A percentile compares a stretch with the other conserved stretches of the same genome.
Evolutionary conservation across 2,113 vertebrate species (phyloP).

Genomic region (Corythornis madagascariensis): DNA sequence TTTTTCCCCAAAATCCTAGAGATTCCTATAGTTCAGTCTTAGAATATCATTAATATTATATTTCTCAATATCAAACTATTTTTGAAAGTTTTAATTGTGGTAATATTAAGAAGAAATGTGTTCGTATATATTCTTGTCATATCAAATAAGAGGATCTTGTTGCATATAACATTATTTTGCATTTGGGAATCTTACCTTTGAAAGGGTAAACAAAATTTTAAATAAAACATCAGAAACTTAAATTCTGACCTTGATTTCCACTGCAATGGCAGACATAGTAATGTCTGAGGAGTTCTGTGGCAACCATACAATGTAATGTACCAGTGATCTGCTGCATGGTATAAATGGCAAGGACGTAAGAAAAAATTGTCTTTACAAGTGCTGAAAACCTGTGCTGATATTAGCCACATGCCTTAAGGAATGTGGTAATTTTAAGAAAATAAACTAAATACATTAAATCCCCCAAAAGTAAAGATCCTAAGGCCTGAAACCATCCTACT

Average conservation of each 20-base stretch:
- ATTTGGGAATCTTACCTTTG: not conserved
- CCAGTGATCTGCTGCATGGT: not conserved
- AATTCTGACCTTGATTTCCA: not conserved
- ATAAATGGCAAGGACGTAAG: not conserved
- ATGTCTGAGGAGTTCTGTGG: not conserved
- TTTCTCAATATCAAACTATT: not conserved
- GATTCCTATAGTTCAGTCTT: not conserved
- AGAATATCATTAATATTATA: not conserved
- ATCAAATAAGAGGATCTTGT: not conserved
- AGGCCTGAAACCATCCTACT: not conserved
- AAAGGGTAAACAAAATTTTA: not conserved
- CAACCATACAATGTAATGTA: not conserved
- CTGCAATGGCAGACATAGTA: not conserved
- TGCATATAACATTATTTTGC: not conserved
- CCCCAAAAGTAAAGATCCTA: not conserved
- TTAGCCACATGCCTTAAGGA: not conserved
- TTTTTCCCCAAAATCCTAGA: not conserved
- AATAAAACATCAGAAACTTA: not conserved
- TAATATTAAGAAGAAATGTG: not conserved
- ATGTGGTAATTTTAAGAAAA: not conserved
- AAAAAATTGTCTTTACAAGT: not conserved
- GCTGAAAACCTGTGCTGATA: not conserved
- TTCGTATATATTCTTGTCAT: fast-evolving
- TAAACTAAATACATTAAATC: not conserved
- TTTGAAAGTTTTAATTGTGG: not conserved